A percentile compares a stretch with the other conserved stretches of the same genome.
Evolutionary conservation across 2,797 vertebrate genomes (phyloP).

Genomic region (Leucoraja ocellata): DNA sequence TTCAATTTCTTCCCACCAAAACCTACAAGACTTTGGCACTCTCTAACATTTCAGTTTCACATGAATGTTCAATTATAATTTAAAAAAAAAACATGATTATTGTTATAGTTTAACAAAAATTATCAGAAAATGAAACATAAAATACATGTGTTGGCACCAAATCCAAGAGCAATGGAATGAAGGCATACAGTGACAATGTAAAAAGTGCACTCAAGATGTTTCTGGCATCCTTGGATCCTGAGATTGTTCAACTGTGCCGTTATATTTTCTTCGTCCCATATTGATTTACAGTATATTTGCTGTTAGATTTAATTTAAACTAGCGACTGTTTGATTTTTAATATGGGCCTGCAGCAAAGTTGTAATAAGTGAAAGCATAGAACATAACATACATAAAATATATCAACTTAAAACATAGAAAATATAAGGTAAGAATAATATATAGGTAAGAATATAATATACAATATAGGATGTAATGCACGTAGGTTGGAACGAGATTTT

Average conservation of each 20-base stretch:
- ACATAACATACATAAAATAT: neutral
- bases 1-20: too few relatives aligned
- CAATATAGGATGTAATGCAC: too few relatives aligned
- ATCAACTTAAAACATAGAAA: too few relatives aligned
- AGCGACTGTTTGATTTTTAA: neutral
- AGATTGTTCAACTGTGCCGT: neutral
- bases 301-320: neutral
- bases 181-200: neutral
- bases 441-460: too few relatives aligned
- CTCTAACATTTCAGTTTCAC: too few relatives aligned
- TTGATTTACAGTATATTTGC: neutral
- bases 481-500: too few relatives aligned
- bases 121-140: neutral
- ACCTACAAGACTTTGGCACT: too few relatives aligned
- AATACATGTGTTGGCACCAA: neutral
- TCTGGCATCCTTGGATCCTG: neutral
- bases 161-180: neutral
- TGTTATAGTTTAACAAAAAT: neutral
- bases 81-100: neutral
- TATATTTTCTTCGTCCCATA: neutral
- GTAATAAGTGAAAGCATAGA: neutral
- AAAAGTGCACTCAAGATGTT: neutral
- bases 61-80: neutral
- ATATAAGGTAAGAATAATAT: too few relatives aligned
- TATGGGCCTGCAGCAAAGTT: neutral